Conservation (phyloP, 2,113 vertebrate genomes). For the Xiphorhynchus elegans region DNA sequence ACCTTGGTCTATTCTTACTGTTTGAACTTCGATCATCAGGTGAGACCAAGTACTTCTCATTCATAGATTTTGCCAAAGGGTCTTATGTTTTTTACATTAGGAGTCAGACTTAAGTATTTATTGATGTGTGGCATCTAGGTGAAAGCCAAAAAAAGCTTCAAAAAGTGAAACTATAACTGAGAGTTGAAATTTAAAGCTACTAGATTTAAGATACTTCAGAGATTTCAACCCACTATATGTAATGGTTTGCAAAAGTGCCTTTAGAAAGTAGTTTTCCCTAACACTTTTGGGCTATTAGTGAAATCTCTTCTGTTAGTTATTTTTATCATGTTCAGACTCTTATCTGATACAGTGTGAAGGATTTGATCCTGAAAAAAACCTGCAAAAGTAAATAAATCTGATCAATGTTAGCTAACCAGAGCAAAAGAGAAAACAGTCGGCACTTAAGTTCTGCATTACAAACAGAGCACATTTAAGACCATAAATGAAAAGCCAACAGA, state of each 20-base stretch:
- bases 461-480: neutral
- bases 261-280: neutral
- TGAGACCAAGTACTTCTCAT: neutral
- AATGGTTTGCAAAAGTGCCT: neutral
- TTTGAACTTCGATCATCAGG: neutral
- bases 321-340: neutral
- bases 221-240: neutral
- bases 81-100: neutral
- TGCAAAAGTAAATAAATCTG: neutral
- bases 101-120: neutral
- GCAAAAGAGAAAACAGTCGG: neutral
- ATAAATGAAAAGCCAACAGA: neutral
- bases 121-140: neutral
- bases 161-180: neutral
- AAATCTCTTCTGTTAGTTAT: constrained; percentile 16
- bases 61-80: neutral
- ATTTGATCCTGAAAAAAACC: neutral
- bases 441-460: neutral
- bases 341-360: neutral
- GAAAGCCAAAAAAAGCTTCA: neutral
- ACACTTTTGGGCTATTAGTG: neutral
- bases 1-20: neutral
- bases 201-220: neutral
- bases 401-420: neutral
- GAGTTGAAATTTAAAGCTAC: neutral